Percentiles rank a stretch among this genome's conserved stretches.
phyloP scores from a whole-genome alignment of 2,797 vertebrate genomes.

The Liparis tanakae region DNA sequence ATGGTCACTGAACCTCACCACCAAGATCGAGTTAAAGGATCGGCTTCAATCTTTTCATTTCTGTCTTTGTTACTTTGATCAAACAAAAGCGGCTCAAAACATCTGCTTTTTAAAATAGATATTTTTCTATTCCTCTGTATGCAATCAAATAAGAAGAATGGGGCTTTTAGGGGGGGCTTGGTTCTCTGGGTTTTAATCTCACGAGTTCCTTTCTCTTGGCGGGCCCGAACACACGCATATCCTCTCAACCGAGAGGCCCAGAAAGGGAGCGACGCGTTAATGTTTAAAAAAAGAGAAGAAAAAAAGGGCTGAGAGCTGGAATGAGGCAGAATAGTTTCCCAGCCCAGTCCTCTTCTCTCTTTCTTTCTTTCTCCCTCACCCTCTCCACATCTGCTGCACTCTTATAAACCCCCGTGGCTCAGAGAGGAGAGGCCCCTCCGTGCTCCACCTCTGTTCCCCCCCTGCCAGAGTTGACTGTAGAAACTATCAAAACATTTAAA shows the following conservation, averaged over 20 bases:
- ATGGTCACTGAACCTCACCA: not conserved
- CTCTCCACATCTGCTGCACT: conserved; percentile 86
- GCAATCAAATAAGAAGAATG: conserved; percentile 7
- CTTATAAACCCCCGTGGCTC: conserved; percentile 81
- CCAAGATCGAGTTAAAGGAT: not conserved
- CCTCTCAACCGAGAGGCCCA: conserved; percentile 73
- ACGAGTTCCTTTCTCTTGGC: conserved; percentile 39
- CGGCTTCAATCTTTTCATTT: not conserved
- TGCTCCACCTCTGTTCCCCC: conserved; percentile 64
- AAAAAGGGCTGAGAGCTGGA: conserved; percentile 68
- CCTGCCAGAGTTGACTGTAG: conserved; percentile 68
- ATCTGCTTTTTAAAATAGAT: no score
- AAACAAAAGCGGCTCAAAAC: not conserved
- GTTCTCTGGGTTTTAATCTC: conserved; percentile 34
- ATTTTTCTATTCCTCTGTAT: not conserved
- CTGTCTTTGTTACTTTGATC: no score
- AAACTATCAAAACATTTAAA: conserved; percentile 83
- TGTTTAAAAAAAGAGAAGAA: conserved; percentile 53
- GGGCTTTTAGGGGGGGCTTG: not conserved
- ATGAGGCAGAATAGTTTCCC: conserved; percentile 78
- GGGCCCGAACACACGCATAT: conserved; percentile 53
- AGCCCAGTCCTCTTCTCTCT: conserved; percentile 67
- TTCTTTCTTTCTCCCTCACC: conserved; percentile 53
- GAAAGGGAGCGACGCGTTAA: conserved; percentile 73
- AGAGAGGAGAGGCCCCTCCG: conserved; percentile 73